These are phyloP conservation scores for Suillia variegata DNA, from an alignment of 2,888 invertebrate species.

Conservation along the genomic window DNA sequence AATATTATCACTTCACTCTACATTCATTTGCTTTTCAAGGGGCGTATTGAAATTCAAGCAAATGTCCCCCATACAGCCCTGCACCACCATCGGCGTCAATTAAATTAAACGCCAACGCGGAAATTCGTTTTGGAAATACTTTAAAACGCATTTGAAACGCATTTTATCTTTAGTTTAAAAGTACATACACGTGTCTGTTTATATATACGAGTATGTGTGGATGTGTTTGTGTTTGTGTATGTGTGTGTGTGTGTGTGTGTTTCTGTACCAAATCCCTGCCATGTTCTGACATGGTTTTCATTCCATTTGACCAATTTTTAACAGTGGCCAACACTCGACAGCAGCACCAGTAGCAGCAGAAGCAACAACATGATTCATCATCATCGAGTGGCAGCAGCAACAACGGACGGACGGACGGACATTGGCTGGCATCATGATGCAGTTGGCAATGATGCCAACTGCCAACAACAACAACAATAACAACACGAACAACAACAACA, in stretches of 20 bases:
- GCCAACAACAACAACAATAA: conserved; percentile 1
- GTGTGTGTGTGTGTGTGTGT: conserved; percentile 4
- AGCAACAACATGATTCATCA: background rate
- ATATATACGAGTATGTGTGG: background rate
- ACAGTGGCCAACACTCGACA: conserved; percentile 17
- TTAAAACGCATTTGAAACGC: conserved; percentile 20
- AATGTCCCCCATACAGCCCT: too few species aligned
- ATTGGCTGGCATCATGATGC: too few species aligned
- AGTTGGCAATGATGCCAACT: background rate
- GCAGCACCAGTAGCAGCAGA: conserved; percentile 12
- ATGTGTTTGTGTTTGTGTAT: background rate
- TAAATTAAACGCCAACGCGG: too few species aligned
- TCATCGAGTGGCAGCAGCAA: conserved; percentile 3
- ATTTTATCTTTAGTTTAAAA: too few species aligned
- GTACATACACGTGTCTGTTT: too few species aligned
- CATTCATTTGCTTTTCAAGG: too few species aligned
- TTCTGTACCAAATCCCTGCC: background rate
- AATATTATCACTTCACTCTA: too few species aligned
- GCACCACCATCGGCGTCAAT: too few species aligned
- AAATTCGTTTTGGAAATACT: background rate
- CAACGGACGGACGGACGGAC: too few species aligned
- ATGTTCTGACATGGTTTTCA: conserved; percentile 20
- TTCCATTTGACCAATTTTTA: conserved; percentile 25
- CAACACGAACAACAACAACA: background rate
- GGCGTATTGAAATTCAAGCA: too few species aligned